Evolutionary conservation across 2,888 invertebrate species (phyloP), one percentile per base, ranked within the genome.

Genomic region (Erebia epiphron): DNA sequence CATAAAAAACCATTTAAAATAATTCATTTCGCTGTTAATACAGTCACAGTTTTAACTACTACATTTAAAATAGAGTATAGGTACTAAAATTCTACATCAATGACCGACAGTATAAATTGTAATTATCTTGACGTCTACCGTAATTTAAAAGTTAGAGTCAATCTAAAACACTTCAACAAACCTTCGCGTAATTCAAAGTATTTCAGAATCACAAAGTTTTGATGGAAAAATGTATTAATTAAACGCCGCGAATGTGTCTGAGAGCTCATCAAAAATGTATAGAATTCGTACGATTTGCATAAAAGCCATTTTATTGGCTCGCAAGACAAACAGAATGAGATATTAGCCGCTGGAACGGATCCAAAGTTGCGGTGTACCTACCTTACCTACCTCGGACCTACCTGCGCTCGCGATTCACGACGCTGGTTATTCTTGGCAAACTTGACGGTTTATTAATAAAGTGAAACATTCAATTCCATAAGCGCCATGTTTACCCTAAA

Each of bases 231-330:
- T 88, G 82, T 90, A 91, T 90, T 91, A 92, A 92, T 92, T 92
- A 92, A 92, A 87, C 85, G 82, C 77, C 77, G 83, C 82, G 84
- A 84, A 91, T 87, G 86, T 89, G 89, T 87, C 75, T 75, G 76
- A 81, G 83, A 82, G 84, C 92, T 93, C 92, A 93, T 93, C 92
- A 92, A 92, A 93, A 92, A 93, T 93, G 92, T 93, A 93, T 93
- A 91, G 92, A 93, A 93, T 92, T 92, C 92, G 89, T 90, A 92
- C 90, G 88, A 93, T 93, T 93, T 92, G 91, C 92, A 93, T 93
- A 93, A 92, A 93, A 92, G 91, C 92, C 92, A 92, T 93, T 93
- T 92, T 93, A 93, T 93, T 93, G 92, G 89, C 84, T 88, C 91
- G 89, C 86, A 93, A 93, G 92, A 93, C 92, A 93, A 92, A 93